Evolutionary conservation across 2,113 vertebrate genomes (phyloP), one percentile per base, ranked within the genome.

Genomic region (Dryoscopus gambensis): DNA sequence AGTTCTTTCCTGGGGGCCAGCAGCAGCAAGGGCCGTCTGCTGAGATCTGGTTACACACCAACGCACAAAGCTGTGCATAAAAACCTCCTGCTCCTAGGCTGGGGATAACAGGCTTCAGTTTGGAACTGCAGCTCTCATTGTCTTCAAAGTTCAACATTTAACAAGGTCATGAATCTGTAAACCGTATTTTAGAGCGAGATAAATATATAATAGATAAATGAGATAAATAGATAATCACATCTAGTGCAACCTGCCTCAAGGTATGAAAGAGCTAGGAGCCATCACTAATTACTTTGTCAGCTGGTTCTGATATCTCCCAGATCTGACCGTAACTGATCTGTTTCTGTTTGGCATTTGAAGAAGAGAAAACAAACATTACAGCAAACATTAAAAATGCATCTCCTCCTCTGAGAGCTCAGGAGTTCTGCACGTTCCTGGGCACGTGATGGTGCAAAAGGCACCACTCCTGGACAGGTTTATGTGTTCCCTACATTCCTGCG

Each of bases 221-320:
- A 93, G 78, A 85, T 93, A 92, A 95, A 95, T 89, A 35, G 33
- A 31, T 91, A 78, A 89, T 87, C 39, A 5, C 73, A 39, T 56
- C 33, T 10, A 9, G 84, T 60, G 31, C 78, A 64, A 68, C 49
- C 53, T 90, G 49, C 84, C 70, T 49, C 13, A 35, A 95, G 53
- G 40, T 87, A 40, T 13, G 76, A 46, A 44, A 39, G 80, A 73
- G 57, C 63, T 24, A 10, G 80, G 67, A 92, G 24, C 55, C 55
- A 14, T 40, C 75, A 27, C 63, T 87, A 62, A 81, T 87, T 40
- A 2, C 69, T 85, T 11, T 91, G 77, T 94, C 35, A 42, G 65
- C 56, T 59, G 35, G 3, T 40, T 28, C 65, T 82, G 81, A 2
- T 74, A 40, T 31, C 65, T 17, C 47, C 5, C 49, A 84, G 59